Base-by-base conservation (phyloP, 2,113 vertebrate species). In the Phodopus roborovskii region DNA sequence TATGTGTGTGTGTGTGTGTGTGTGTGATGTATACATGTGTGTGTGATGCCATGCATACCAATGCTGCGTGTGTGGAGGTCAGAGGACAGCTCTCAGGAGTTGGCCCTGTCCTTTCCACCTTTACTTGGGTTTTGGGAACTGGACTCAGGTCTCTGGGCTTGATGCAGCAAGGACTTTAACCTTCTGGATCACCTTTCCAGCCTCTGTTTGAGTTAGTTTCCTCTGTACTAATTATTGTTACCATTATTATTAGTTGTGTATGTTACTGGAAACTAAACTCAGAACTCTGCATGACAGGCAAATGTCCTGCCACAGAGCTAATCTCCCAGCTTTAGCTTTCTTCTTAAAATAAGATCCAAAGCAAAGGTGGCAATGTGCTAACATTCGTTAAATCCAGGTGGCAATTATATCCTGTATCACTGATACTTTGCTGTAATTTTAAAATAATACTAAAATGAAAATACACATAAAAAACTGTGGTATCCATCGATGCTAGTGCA, bases 291-390 rank as follows among this genome's bases (percentile, higher is more conserved):
- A 39, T 28, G 50, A 36, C 17, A 56, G 24, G 20, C 64, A 71
- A 88, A n/a, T 53, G 24, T 66, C 56, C 26, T 64, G 16, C 45
- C 12, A 39, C 66, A 17, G 50, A 56, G 36, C 50, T 88, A 56
- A 36, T 16, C n/a, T 30, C 7, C 12, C 36, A 50, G 22, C 33
- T 22, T 22, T 56, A 56, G 39, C 3, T 70, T 79, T 15, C 60
- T 68, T 82, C 95, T 94, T 90, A 78, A 92, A 83, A 58, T 92
- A 88, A 95, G 70, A 95, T 48, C 79, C 68, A 74, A 73, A 90
- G 77, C 30, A 91, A 95, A 60, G 77, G 68, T 19, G 30, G 78
- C 19, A 48, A 81, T 79, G 48, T 24, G 70, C 39, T 82, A 75
- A 45, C 81, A 81, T 68, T 93, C 64, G 24, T 73, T 96, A 91